Conservation (phyloP, 2,113 vertebrate species). For the Apteryx mantelli region DNA sequence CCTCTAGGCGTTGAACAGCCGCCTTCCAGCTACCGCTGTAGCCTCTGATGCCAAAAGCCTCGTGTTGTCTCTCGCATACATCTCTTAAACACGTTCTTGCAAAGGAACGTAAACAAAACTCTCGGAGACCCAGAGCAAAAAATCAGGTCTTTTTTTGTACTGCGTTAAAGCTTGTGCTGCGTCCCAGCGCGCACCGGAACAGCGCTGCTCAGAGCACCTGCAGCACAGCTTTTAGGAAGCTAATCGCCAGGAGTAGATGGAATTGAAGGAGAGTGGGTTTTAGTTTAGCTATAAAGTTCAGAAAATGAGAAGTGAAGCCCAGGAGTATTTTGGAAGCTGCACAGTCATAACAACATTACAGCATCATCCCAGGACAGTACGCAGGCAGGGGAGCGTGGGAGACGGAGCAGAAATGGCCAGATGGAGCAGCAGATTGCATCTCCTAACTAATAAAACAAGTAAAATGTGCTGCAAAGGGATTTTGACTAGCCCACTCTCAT, state of each 20-base stretch:
- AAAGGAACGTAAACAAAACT: not conserved
- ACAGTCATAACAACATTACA: not conserved
- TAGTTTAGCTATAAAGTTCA: not conserved
- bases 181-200: not conserved
- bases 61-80: accelerated
- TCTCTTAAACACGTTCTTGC: not conserved
- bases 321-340: not conserved
- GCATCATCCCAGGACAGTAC: not conserved
- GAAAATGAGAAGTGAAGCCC: not conserved
- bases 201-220: no score
- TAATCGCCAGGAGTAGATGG: not conserved
- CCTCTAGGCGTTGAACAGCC: not conserved
- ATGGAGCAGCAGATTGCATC: not conserved
- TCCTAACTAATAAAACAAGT: not conserved
- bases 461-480: accelerated
- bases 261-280: not conserved
- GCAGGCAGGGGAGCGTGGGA: not conserved
- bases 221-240: not conserved
- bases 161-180: not conserved
- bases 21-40: not conserved
- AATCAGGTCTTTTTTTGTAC: not conserved
- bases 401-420: not conserved
- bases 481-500: not conserved
- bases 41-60: not conserved
- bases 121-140: no score